Conservation (phyloP, 2,797 vertebrate species). For the Mormyrus hasselquistii region DNA sequence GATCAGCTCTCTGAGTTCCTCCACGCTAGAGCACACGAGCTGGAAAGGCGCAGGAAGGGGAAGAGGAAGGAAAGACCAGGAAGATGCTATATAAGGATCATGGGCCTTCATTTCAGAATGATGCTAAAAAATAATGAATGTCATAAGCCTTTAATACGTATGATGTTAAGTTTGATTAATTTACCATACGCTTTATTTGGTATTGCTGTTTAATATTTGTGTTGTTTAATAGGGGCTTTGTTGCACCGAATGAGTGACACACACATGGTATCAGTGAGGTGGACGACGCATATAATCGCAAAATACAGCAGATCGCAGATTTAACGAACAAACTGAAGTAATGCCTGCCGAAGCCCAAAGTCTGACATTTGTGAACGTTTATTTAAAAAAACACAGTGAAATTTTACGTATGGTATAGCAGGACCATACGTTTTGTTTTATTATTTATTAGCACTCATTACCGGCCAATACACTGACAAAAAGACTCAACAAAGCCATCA, state of each 20-base stretch:
- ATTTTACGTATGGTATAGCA: not conserved
- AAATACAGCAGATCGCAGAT: not conserved
- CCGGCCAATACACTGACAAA: not conserved
- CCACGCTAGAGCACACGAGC: constrained; percentile 94
- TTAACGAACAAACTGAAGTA: not conserved
- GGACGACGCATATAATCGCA: not conserved
- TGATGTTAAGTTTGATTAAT: not conserved
- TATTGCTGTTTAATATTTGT: not conserved
- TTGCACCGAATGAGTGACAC: not conserved
- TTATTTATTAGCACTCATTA: not conserved
- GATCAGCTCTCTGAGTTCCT: constrained; percentile 90
- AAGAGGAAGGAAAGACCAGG: not conserved
- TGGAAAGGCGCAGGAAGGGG: constrained; percentile 37
- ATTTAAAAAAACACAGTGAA: not conserved
- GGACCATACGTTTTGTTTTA: not conserved
- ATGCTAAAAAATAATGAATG: not conserved
- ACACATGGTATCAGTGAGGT: not conserved
- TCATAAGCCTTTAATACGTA: not conserved
- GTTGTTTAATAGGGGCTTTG: not conserved
- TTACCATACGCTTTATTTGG: not conserved
- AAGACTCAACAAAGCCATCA: not conserved
- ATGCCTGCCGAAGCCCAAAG: not conserved
- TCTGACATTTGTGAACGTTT: not conserved
- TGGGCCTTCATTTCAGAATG: not conserved
- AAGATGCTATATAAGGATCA: not conserved